Conservation (phyloP, 2,888 invertebrate species). For the Erynnis tages region DNA sequence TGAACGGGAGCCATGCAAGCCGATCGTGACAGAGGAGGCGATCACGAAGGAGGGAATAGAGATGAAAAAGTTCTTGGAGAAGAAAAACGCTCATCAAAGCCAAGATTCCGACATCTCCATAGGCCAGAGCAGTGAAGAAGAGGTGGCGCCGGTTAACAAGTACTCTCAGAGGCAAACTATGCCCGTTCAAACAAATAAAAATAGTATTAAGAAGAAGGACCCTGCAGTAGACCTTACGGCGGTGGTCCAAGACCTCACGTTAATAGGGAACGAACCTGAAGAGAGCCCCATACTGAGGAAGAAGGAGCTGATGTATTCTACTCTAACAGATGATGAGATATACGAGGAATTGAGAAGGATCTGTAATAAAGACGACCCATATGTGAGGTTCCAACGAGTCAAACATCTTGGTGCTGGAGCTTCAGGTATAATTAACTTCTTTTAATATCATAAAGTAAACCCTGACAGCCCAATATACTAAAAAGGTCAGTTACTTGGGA, state of each 20-base stretch:
- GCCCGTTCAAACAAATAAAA: constrained; percentile 76
- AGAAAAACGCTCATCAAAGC: constrained; percentile 87
- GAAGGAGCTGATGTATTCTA: constrained; percentile 78
- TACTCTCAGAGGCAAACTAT: constrained; percentile 76
- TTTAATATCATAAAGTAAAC: too few relatives aligned
- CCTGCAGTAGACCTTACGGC: constrained; percentile 58
- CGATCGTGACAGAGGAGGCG: constrained; percentile 89
- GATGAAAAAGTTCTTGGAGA: constrained; percentile 88
- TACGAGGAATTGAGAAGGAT: constrained; percentile 89
- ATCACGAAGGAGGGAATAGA: constrained; percentile 92
- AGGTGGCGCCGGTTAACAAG: constrained; percentile 63
- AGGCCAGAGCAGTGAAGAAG: constrained; percentile 80
- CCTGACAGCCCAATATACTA: too few relatives aligned
- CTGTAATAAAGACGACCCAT: constrained; percentile 92
- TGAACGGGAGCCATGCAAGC: constrained; percentile 87
- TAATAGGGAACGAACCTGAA: constrained; percentile 68
- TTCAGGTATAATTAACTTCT: too few relatives aligned
- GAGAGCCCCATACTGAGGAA: constrained; percentile 83
- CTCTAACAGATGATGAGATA: constrained; percentile 86
- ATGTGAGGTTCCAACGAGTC: constrained; percentile 88
- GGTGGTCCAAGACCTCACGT: constrained; percentile 66
- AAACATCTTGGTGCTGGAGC: constrained; percentile 96
- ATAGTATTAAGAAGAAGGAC: constrained; percentile 65
- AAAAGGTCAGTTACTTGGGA: too few relatives aligned
- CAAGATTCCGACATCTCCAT: constrained; percentile 79